Evolutionary conservation across 2,888 invertebrate genomes (phyloP).

Genomic region (Cephonodes hylas): DNA sequence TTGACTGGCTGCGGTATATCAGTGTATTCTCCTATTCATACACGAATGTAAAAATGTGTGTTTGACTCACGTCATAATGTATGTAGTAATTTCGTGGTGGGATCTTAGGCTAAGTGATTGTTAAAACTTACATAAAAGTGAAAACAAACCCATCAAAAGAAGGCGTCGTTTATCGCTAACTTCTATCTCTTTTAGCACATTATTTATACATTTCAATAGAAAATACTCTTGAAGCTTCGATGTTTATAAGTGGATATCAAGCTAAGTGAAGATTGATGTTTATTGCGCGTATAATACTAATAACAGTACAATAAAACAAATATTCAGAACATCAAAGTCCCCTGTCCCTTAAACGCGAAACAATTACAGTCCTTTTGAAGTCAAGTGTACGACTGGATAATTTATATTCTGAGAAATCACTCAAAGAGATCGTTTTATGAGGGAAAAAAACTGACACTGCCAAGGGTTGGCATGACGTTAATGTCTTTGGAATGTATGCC

Average conservation of each 20-base stretch:
- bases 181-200: background rate
- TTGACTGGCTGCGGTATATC: too few relatives aligned
- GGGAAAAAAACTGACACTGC: slow-evolving; percentile 41
- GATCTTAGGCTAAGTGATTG: too few relatives aligned
- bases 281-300: background rate
- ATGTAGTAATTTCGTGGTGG: too few relatives aligned
- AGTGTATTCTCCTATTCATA: too few relatives aligned
- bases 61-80: too few relatives aligned
- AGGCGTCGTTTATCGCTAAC: too few relatives aligned
- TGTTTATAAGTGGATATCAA: background rate
- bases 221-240: background rate
- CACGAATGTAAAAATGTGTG: too few relatives aligned
- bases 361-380: slow-evolving; percentile 63
- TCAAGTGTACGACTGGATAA: slow-evolving; percentile 46
- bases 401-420: slow-evolving; percentile 65
- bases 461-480: slow-evolving; percentile 46
- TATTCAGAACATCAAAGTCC: slow-evolving; percentile 10
- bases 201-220: background rate
- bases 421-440: slow-evolving; percentile 66
- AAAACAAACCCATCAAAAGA: background rate
- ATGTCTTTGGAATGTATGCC: slow-evolving; percentile 58
- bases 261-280: background rate
- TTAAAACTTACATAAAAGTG: background rate
- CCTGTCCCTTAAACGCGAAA: slow-evolving; percentile 20
- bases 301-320: background rate